A percentile compares a stretch with the other conserved stretches of the same genome.
Evolutionary conservation across 2,113 vertebrate species (phyloP).

Genomic region (Beaufortia kweichowensis): DNA sequence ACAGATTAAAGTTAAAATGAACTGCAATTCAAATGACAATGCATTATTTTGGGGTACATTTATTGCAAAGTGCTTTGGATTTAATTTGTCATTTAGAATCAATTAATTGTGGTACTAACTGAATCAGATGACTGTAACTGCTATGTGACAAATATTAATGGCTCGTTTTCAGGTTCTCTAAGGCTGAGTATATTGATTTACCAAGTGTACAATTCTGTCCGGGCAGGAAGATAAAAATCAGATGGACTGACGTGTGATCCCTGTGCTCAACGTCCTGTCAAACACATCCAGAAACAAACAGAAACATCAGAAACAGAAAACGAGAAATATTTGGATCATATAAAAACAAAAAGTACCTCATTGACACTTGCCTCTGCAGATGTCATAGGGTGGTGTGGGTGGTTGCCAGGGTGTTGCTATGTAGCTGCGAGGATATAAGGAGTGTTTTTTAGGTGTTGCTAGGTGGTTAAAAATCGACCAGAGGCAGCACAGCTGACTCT

Average conservation of each 20-base stretch:
- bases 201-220: not conserved
- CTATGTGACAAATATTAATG: not conserved
- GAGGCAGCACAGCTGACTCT: too few species aligned
- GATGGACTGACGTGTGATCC: not conserved
- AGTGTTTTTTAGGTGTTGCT: too few species aligned
- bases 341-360: not conserved
- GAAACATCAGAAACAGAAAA: not conserved
- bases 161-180: not conserved
- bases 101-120: not conserved
- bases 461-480: too few species aligned
- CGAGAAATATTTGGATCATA: too few species aligned
- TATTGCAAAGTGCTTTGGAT: not conserved
- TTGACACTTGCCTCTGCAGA: not conserved
- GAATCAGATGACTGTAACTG: not conserved
- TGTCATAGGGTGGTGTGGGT: too few species aligned
- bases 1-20: too few species aligned
- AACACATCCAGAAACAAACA: constrained; percentile 7
- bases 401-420: too few species aligned
- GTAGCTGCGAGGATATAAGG: too few species aligned
- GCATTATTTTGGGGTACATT: not conserved
- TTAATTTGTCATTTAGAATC: not conserved
- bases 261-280: not conserved
- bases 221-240: not conserved
- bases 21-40: not conserved
- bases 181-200: constrained; percentile 6